These are phyloP conservation scores for Semaprochilodus insignis DNA, from an alignment of 2,797 vertebrate genomes.

Conservation along the genomic window DNA sequence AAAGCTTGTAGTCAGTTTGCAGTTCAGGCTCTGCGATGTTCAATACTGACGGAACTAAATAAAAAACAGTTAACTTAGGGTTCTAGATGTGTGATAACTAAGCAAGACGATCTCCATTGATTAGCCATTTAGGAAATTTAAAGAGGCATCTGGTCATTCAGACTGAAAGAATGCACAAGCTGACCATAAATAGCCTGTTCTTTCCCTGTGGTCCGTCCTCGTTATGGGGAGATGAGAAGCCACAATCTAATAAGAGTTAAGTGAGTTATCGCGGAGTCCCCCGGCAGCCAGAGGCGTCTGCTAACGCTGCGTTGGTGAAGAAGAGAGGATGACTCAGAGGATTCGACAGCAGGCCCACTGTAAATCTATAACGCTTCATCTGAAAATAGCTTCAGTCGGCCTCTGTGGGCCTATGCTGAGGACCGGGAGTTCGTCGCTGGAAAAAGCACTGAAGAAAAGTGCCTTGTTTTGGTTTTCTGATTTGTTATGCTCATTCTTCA, in stretches of 20 bases:
- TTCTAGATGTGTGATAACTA: background rate
- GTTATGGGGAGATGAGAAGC: background rate
- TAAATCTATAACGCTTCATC: background rate
- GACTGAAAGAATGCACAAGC: conserved; percentile 3
- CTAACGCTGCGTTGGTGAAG: background rate
- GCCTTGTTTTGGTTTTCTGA: background rate
- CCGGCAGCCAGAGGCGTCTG: background rate
- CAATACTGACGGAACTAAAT: background rate
- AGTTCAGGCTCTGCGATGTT: no score
- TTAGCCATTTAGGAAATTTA: background rate
- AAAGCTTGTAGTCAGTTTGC: no score
- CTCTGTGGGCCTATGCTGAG: background rate
- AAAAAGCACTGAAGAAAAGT: background rate
- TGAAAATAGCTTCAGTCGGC: background rate
- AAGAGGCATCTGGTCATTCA: background rate
- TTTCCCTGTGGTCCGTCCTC: background rate
- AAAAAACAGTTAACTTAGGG: background rate
- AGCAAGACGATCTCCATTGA: background rate
- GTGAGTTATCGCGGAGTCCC: background rate
- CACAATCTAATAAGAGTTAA: background rate
- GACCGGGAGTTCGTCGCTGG: background rate
- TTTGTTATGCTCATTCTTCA: background rate
- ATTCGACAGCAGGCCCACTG: conserved; percentile 6
- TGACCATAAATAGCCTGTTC: background rate
- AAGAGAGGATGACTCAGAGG: conserved; percentile 16